phyloP scores from a whole-genome alignment of 2,113 vertebrate species.

The Osmerus mordax region DNA sequence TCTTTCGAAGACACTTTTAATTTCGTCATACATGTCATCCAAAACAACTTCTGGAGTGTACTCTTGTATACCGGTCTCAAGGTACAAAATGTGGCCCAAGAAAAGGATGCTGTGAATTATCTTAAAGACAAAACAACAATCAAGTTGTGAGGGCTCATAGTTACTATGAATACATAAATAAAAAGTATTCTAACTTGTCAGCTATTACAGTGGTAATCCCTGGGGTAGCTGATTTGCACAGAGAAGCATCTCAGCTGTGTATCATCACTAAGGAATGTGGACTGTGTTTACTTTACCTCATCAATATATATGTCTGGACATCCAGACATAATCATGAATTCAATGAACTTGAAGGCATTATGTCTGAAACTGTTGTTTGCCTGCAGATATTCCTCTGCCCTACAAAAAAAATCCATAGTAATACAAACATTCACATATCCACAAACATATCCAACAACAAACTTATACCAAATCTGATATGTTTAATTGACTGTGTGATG shows the following conservation, averaged over 20 bases:
- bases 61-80: background rate
- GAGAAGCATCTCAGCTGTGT: background rate
- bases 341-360: background rate
- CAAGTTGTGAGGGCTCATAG: background rate
- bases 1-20: accelerated
- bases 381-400: background rate
- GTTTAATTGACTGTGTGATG: no score
- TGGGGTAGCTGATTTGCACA: background rate
- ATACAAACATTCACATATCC: no score
- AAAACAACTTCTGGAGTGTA: background rate
- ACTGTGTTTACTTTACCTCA: background rate
- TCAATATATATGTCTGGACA: background rate
- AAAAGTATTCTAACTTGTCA: background rate
- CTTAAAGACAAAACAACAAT: background rate
- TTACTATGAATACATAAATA: background rate
- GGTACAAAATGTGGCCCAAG: background rate
- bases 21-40: accelerated
- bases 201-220: background rate
- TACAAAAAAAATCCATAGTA: background rate
- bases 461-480: no score
- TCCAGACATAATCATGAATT: accelerated
- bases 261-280: background rate
- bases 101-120: background rate
- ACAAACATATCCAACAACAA: no score
- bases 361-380: background rate